Evolutionary conservation across 1,140 invertebrate species (phyloP).

Genomic region (Meloidogyne exigua): DNA sequence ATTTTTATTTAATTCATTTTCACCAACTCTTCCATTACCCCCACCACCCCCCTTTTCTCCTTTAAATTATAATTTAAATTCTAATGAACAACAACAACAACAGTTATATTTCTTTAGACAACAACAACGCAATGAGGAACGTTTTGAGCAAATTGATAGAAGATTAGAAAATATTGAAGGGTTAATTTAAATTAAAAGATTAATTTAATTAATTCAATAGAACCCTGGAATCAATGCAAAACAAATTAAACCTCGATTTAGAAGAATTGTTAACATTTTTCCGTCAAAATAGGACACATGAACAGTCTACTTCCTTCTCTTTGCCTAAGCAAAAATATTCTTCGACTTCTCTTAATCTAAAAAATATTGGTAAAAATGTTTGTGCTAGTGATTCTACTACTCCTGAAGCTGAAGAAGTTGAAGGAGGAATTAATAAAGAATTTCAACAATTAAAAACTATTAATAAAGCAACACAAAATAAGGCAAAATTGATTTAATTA

Average conservation of each 20-base stretch:
- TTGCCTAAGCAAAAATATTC: not conserved
- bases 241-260: not conserved
- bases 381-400: not conserved
- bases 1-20: not conserved
- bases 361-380: not conserved
- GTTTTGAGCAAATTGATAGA: conserved; percentile 37
- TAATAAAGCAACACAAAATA: not conserved
- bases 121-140: conserved; percentile 32
- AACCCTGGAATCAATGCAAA: not conserved
- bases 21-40: not conserved
- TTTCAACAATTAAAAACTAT: not conserved
- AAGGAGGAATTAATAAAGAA: no score
- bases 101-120: conserved; percentile 22
- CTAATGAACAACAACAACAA: not conserved
- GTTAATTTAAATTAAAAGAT: conserved; percentile 22
- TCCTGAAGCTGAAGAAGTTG: not conserved
- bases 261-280: conserved; percentile 2
- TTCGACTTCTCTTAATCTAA: not conserved
- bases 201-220: not conserved
- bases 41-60: not conserved
- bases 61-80: not conserved
- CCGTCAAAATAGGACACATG: not conserved
- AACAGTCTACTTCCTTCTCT: not conserved
- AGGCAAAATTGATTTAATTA: not conserved
- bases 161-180: conserved; percentile 45